Conservation (phyloP, 2,113 vertebrate species). For the Apodemus speciosus region DNA sequence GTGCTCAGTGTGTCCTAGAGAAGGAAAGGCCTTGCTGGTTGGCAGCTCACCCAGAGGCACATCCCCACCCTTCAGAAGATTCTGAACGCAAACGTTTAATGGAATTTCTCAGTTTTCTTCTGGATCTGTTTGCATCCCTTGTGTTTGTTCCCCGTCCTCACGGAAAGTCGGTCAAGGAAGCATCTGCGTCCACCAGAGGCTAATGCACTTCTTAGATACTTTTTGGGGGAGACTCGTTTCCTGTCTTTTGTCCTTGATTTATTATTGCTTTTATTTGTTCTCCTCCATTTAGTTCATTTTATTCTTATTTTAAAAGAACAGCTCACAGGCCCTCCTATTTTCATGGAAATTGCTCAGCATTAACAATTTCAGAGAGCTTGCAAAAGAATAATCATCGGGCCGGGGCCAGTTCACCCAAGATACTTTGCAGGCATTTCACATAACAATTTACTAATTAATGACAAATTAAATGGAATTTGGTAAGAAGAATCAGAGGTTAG, state of each 20-base stretch:
- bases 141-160: constrained; percentile 56
- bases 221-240: constrained; percentile 60
- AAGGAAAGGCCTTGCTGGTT: constrained; percentile 63
- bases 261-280: constrained; percentile 78
- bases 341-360: constrained; percentile 84
- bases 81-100: constrained; percentile 82
- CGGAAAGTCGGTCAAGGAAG: constrained; percentile 54
- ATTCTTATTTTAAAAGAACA: constrained; percentile 84
- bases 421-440: constrained; percentile 78
- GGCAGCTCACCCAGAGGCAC: neutral
- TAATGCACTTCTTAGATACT: constrained; percentile 57
- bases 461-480: constrained; percentile 84
- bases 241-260: constrained; percentile 77
- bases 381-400: constrained; percentile 82
- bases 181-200: constrained; percentile 55
- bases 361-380: constrained; percentile 83
- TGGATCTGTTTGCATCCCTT: neutral
- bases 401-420: constrained; percentile 72
- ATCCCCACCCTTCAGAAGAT: constrained; percentile 54
- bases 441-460: constrained; percentile 84
- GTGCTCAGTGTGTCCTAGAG: constrained; percentile 78
- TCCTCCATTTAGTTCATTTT: constrained; percentile 78
- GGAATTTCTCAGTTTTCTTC: constrained; percentile 79
- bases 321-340: constrained; percentile 80
- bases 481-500: constrained; percentile 78